Evolutionary conservation across 2,113 vertebrate species (phyloP), one percentile per base, ranked within the genome.

Genomic region (Lagopus leucura): DNA sequence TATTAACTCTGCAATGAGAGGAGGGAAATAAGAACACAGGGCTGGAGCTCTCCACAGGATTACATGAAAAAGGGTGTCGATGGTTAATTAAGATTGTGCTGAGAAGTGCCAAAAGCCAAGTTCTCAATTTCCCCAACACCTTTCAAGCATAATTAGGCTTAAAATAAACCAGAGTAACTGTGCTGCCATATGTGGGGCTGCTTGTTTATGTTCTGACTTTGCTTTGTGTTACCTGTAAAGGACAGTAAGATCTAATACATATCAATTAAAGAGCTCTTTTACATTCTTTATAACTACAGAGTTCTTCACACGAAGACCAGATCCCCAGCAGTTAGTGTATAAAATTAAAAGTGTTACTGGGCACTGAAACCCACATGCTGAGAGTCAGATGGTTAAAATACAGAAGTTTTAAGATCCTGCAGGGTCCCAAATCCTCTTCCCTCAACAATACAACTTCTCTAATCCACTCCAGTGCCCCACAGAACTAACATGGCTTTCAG

Each of bases 11-110:
- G 54, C 85, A 60, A 77, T 32, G 42, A 83, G 60, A 71, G 1
- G 61, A 64, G 10, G 43, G 58, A 92, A 88, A n/a, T 80, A 76
- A 93, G 52, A 88, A 64, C 69, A 75, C 17, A 77, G 20, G 43
- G 27, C 28, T 38, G 48, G 65, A 82, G 60, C 9, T 79, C 60
- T 82, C 80, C 25, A 58, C 57, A 83, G 54, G 89, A 94, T 69
- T 6, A 38, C 64, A 64, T 1, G 14, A 48, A 86, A 70, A 92
- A 11, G 52, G 32, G 73, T 43, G 61, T 48, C 70, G 89, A 94
- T 72, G 42, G 88, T 86, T 90, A 92, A 95, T 93, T 82, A 95
- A 84, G 81, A 89, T 79, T 75, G 70, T 12, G 77, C 54, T 78
- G 83, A 4, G 63, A 64, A 73, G 28, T 52, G 50, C 22, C 65